Evolutionary conservation across 2,888 invertebrate species (phyloP).

Genomic region (Periphyllus acericola): DNA sequence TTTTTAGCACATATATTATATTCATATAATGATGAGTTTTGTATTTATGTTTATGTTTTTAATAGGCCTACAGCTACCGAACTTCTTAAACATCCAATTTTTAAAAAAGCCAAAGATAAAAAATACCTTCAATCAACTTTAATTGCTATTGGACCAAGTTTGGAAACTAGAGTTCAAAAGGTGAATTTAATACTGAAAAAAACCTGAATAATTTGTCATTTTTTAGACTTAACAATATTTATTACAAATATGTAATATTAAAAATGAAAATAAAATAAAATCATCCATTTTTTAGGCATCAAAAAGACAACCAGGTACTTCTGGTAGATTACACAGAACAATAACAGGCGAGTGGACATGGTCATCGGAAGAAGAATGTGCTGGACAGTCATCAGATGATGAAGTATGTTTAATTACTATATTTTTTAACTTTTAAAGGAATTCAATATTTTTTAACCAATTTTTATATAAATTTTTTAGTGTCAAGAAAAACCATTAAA

Average conservation of each 20-base stretch:
- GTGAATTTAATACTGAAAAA: conserved; percentile 68
- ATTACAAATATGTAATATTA: not conserved
- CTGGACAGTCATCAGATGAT: conserved; percentile 71
- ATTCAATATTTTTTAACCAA: conserved; percentile 34
- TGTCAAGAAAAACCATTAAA: conserved; percentile 68
- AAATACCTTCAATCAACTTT: conserved; percentile 87
- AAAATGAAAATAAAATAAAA: not conserved
- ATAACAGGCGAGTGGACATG: conserved; percentile 98
- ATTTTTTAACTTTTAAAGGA: not conserved
- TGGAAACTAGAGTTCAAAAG: conserved; percentile 91
- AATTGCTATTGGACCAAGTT: conserved; percentile 85
- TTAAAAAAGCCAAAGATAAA: conserved; percentile 96
- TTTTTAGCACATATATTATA: not conserved
- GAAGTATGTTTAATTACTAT: conserved; percentile 67
- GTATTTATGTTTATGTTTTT: conserved; percentile 60
- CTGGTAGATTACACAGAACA: conserved; percentile 83
- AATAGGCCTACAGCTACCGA: conserved; percentile 90
- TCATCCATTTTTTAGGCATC: conserved; percentile 70
- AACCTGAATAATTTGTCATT: not conserved
- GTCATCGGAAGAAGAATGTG: conserved; percentile 94
- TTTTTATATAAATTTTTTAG: conserved; percentile 61
- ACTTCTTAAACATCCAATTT: conserved; percentile 95
- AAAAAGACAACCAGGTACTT: conserved; percentile 85
- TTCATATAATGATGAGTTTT: not conserved
- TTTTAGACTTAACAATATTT: conserved; percentile 12